Evolutionary conservation across 2,888 invertebrate species (phyloP).

Genomic region (Hyppa rectilinea): DNA sequence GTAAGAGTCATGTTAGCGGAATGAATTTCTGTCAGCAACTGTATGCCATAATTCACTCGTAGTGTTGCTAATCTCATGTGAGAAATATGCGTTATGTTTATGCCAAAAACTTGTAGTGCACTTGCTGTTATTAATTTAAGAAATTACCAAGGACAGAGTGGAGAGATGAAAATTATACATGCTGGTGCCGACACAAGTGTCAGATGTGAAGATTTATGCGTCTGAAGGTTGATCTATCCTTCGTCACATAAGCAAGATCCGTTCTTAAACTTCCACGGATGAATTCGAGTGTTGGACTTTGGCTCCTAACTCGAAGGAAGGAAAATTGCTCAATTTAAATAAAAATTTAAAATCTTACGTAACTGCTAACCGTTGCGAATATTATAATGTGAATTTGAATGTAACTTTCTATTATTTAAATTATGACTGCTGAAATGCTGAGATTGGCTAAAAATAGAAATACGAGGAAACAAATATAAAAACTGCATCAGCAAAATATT

Average conservation of each 20-base stretch:
- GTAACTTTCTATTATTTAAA: slow-evolving; percentile 45
- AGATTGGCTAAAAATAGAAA: neutral
- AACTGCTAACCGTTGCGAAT: slow-evolving; percentile 25
- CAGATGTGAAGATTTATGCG: slow-evolving; percentile 34
- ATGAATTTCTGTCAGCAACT: slow-evolving; percentile 31
- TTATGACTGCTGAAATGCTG: neutral
- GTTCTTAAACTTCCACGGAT: neutral
- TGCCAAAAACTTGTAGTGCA: slow-evolving; percentile 56
- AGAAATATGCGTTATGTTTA: slow-evolving; percentile 57
- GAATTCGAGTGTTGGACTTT: neutral
- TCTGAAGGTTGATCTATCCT: neutral
- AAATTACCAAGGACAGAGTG: slow-evolving; percentile 42
- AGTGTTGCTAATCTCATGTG: slow-evolving; percentile 59
- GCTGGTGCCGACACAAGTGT: slow-evolving; percentile 17
- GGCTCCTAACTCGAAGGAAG: neutral
- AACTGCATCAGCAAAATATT: neutral
- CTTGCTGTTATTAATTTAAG: slow-evolving; percentile 48
- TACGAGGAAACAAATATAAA: slow-evolving; percentile 15
- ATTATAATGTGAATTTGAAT: slow-evolving; percentile 24
- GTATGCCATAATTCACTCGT: slow-evolving; percentile 39
- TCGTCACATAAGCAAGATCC: slow-evolving; percentile 11
- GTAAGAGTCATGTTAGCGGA: slow-evolving; percentile 22
- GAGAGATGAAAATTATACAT: slow-evolving; percentile 7
- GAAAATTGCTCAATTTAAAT: slow-evolving; percentile 6
- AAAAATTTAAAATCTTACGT: slow-evolving; percentile 8